Evolutionary conservation across 2,888 invertebrate genomes (phyloP).

Genomic region (Tiliacea citrago): DNA sequence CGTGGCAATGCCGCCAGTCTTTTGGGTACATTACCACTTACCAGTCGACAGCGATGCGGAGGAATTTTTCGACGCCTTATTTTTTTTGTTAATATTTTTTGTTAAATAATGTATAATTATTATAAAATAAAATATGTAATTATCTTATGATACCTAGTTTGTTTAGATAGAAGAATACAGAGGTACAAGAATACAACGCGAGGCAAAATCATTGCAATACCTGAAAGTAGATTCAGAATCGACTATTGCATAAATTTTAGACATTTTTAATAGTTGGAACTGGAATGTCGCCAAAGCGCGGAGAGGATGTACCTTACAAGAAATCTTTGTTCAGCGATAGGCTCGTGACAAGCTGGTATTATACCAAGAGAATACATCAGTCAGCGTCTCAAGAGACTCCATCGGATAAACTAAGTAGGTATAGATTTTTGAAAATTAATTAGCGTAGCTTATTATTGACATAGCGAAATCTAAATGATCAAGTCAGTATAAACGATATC

Average conservation of each 20-base stretch:
- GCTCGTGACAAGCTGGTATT: neutral
- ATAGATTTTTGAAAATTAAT: neutral
- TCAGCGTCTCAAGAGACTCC: neutral
- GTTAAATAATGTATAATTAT: no score
- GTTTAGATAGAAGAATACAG: neutral
- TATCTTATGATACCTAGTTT: neutral
- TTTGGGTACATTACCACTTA: no score
- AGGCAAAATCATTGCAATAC: neutral
- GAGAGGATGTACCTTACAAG: neutral
- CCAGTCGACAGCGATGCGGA: no score
- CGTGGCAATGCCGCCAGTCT: no score
- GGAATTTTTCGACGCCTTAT: no score
- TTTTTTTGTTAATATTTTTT: no score
- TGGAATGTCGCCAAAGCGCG: neutral
- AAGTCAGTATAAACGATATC: constrained; percentile 23
- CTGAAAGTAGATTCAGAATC: neutral
- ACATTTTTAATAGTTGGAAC: neutral
- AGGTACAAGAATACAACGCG: neutral
- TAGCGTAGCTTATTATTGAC: neutral
- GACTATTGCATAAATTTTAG: neutral
- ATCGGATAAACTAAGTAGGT: neutral
- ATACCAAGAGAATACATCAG: neutral
- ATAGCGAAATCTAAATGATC: neutral
- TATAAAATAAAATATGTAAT: no score
- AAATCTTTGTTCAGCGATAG: neutral